A percentile compares a stretch with the other conserved stretches of the same genome.
phyloP scores from a whole-genome alignment of 2,797 vertebrate species.

The Lithobates sylvaticus region DNA sequence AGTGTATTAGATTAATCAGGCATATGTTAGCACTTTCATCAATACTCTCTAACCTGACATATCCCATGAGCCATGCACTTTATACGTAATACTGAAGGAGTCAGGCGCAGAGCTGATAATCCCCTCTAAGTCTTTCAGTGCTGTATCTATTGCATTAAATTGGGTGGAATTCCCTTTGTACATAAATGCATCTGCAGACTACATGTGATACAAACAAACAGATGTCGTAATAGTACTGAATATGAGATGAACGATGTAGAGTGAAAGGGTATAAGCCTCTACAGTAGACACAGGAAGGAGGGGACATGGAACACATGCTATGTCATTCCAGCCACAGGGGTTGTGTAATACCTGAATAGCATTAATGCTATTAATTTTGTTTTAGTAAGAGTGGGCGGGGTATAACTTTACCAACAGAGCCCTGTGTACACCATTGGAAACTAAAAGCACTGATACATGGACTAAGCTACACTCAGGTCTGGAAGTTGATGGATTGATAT shows the following conservation, averaged over 20 bases:
- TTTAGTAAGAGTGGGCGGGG: constrained; percentile 58
- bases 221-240: not conserved
- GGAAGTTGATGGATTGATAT: constrained; percentile 26
- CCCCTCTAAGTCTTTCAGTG: not conserved
- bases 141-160: not conserved
- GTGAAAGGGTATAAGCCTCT: not conserved
- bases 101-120: not conserved
- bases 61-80: not conserved
- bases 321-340: constrained; percentile 25
- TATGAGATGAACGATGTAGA: constrained; percentile 7
- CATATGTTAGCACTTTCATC: not conserved
- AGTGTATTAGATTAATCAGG: not conserved
- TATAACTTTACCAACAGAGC: constrained; percentile 15
- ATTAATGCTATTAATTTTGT: constrained; percentile 53
- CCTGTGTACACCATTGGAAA: constrained; percentile 29
- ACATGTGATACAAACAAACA: not conserved
- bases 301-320: constrained; percentile 5
- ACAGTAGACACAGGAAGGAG: constrained; percentile 39
- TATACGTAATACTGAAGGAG: not conserved
- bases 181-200: not conserved
- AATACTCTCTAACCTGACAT: not conserved
- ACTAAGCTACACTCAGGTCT: constrained; percentile 11
- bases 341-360: constrained; percentile 56
- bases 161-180: not conserved
- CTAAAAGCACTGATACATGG: constrained; percentile 47